phyloP scores from a whole-genome alignment of 2,888 invertebrate genomes.

The Lissonota sp. region DNA sequence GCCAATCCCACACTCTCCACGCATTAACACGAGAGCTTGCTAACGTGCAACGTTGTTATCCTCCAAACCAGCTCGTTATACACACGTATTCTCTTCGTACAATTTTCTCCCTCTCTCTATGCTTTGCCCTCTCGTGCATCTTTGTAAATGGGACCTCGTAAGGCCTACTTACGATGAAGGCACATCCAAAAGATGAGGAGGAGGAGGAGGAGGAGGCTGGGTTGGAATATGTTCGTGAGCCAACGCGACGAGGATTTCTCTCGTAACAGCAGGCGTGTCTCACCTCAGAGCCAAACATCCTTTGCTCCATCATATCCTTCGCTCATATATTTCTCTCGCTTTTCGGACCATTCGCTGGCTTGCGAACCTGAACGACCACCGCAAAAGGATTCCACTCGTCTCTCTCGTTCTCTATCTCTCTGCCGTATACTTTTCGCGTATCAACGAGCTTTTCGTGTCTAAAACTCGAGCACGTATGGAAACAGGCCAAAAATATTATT shows the following conservation, averaged over 20 bases:
- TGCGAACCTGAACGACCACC: constrained; percentile 39
- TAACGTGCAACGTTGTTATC: constrained; percentile 63
- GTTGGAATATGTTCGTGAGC: constrained; percentile 68
- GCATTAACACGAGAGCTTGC: constrained; percentile 61
- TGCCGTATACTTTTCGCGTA: constrained; percentile 22
- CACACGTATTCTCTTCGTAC: constrained; percentile 34
- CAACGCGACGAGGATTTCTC: constrained; percentile 42
- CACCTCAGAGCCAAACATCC: constrained; percentile 34
- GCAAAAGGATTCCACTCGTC: constrained; percentile 16
- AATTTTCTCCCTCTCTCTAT: not conserved
- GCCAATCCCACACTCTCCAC: constrained; percentile 30
- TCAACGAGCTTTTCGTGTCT: constrained; percentile 45
- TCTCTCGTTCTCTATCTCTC: constrained; percentile 6
- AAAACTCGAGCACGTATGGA: constrained; percentile 61
- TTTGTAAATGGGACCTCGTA: constrained; percentile 73
- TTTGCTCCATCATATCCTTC: not conserved
- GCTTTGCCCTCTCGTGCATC: constrained; percentile 44
- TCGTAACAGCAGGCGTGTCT: constrained; percentile 49
- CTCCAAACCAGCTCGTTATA: constrained; percentile 33
- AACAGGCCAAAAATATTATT: constrained; percentile 72
- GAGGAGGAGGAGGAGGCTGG: constrained; percentile 13
- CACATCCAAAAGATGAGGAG: constrained; percentile 31
- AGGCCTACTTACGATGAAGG: constrained; percentile 73
- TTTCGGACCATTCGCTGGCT: constrained; percentile 44
- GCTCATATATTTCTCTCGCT: not conserved